A percentile compares a stretch with the other conserved stretches of the same genome.
phyloP scores from a whole-genome alignment of 2,888 invertebrate genomes.

The Cheilosia scutellata region DNA sequence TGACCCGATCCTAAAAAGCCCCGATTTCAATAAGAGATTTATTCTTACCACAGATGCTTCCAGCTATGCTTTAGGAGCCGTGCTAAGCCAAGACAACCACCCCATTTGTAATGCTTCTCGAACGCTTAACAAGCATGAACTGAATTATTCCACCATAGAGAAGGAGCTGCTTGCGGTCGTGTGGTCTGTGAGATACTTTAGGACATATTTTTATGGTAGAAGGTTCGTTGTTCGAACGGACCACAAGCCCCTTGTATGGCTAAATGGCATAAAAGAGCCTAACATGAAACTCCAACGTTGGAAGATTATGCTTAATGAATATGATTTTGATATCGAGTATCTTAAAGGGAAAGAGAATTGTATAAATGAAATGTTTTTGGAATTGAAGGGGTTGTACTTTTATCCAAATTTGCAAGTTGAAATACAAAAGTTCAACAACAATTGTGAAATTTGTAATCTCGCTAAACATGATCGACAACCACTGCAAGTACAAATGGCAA shows the following conservation, averaged over 20 bases:
- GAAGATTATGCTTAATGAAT: constrained; percentile 46
- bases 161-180: constrained; percentile 80
- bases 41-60: constrained; percentile 61
- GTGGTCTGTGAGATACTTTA: constrained; percentile 80
- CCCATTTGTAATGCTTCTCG: constrained; percentile 42
- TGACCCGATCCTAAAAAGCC: constrained; percentile 77
- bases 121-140: constrained; percentile 76
- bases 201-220: constrained; percentile 80
- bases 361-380: constrained; percentile 8
- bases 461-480: constrained; percentile 26
- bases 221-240: constrained; percentile 79
- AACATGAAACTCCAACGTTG: constrained; percentile 81
- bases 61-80: constrained; percentile 48
- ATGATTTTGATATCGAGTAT: too few species aligned
- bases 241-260: constrained; percentile 25
- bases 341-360: too few species aligned
- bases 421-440: constrained; percentile 46
- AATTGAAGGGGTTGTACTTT: constrained; percentile 2
- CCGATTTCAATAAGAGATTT: constrained; percentile 77
- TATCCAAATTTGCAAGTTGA: constrained; percentile 17
- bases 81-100: constrained; percentile 50
- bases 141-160: constrained; percentile 78
- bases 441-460: constrained; percentile 38
- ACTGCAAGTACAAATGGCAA: constrained; percentile 4
- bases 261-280: constrained; percentile 79